Percentiles rank a stretch among this genome's conserved stretches.
Conservation (phyloP, 2,888 invertebrate species). For the Mycogona germanica region DNA sequence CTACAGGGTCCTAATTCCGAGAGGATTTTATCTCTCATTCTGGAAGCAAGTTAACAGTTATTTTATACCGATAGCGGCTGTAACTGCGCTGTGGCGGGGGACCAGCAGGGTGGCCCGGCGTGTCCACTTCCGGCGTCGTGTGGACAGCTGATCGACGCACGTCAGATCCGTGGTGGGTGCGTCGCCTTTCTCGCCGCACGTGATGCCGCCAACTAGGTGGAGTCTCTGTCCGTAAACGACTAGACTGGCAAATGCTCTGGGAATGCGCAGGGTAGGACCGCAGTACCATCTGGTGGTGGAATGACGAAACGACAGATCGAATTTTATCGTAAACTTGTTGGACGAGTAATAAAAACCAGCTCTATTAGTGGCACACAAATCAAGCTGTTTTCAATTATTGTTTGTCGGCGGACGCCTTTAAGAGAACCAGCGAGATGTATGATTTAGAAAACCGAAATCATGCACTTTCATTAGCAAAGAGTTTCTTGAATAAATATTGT, state of each 20-base stretch:
- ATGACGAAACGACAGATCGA: not conserved
- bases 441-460: too few species aligned
- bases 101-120: conserved; percentile 2
- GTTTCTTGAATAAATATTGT: too few species aligned
- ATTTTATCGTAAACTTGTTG: too few species aligned
- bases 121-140: conserved; percentile 1
- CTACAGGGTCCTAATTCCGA: too few species aligned
- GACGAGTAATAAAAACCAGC: too few species aligned
- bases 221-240: conserved; percentile 3
- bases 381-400: too few species aligned
- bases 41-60: too few species aligned
- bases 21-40: too few species aligned
- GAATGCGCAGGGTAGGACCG: conserved; percentile 1
- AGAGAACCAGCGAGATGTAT: too few species aligned
- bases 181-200: not conserved
- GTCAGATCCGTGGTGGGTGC: not conserved
- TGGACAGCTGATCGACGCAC: not conserved
- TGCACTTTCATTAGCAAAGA: too few species aligned
- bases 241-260: conserved; percentile 12
- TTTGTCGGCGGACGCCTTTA: too few species aligned
- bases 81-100: conserved; percentile 7
- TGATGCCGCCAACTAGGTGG: conserved; percentile 8
- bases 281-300: conserved; percentile 1
- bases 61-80: conserved; percentile 10
- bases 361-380: not conserved